Evolutionary conservation across 2,888 invertebrate genomes (phyloP), one percentile per base, ranked within the genome.

Genomic region (Artemia sinica): DNA sequence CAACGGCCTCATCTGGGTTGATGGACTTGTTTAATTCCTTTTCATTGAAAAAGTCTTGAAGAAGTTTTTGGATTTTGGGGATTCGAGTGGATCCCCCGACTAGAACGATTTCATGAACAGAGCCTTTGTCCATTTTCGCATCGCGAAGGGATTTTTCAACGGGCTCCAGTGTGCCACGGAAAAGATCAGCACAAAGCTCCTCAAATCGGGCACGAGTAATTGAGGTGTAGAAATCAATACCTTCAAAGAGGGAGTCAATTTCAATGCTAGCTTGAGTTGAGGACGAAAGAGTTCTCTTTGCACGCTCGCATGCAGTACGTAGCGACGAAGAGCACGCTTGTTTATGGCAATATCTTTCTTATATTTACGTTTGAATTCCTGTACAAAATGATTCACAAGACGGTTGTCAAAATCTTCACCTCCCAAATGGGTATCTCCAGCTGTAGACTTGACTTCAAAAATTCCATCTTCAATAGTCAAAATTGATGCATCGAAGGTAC

Each of bases 1-100:
- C 85, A 10, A 85, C 84, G 14, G 85, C 85, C 75, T 85, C 85
- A 74, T 85, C 87, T 1, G 86, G 86, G 75, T 87, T 86, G 75
- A 87, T 86, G 28, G 83, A 82, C 74, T 85, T 84, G 78, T 86
- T 86, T 68, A 87, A 77, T 71, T 84, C 80, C 75, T 82, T 82
- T 0, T 82, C 82, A 71, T 76, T 75, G 75, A 82, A 83, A 74
- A 78, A 77, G 67, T 79, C 78, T 70, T 82, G 81, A 18, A 86
- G 79, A 65, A 86, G 76, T 72, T 81, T 80, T 77, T 85, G 85
- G 72, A 86, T 81, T 76, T 83, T 85, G 13, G 85, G 86, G 71
- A 86, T 85, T 74, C 85, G 81, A 12, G 86, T 86, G 41, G 85
- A 85, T 12, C 86, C 86, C 68, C 86, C 86, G 10, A 84, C 79